Base-by-base conservation (phyloP, 2,113 vertebrate species). In the Pimephales promelas region DNA sequence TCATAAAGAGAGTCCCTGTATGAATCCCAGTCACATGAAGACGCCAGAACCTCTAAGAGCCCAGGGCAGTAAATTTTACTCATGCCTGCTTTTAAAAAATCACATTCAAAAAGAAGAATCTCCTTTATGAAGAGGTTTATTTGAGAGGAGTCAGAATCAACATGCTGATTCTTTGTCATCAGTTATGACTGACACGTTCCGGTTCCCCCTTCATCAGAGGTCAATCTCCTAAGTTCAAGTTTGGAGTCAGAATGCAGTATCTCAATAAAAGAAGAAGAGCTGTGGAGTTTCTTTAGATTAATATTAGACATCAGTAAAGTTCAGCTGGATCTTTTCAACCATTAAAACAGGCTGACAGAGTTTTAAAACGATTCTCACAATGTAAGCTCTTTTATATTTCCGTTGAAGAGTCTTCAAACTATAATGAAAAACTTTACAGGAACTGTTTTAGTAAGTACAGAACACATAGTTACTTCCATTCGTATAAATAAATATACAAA, bases 1-100 rank as follows among this genome's bases (percentile, higher is more conserved):
- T 62, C 76, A 78, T 78, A 78, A 62, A 78, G 56, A 77, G 16
- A 59, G 49, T 61, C 34, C 26, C 34, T 73, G 14, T 24, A 3
- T 24, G 20, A 80, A n/a, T 73, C 16, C 11, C 22, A 10, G 74
- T 49, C 14, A 74, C 24, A 47, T 16, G 11, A 72, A 71, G 13
- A n/a, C 3, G 10, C 9, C 45, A 76, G 73, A n/a, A 34, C 49
- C 49, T 71, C 49, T n/a, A 56, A 76, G 49, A n/a, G 18, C 36
- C 56, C 4, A 1, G 14, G 14, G 34, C 54, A 61, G 3, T 61
- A 22, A 24, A 45, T 78, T 45, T 26, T 40, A 78, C 34, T 78
- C 4, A 28, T 16, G n/a, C n/a, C 56, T 61, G 52, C 22, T 77
- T 59, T 76, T 28, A 5, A 62, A 62, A 61, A 61, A 61, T 20